These are phyloP conservation scores for Macrophya alboannulata DNA, from an alignment of 2,888 invertebrate genomes.

Conservation along the genomic window DNA sequence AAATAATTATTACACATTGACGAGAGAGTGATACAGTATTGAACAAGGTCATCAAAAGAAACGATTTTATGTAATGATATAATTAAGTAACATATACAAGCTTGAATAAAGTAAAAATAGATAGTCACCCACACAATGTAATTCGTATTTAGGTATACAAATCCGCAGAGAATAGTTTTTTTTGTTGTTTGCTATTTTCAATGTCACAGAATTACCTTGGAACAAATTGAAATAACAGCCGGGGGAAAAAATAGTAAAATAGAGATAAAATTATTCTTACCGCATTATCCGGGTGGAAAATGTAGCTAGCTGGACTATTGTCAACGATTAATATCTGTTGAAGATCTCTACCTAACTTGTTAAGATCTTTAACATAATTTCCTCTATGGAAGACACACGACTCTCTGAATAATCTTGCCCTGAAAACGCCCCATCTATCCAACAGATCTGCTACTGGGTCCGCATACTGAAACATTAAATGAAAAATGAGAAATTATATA, in stretches of 20 bases:
- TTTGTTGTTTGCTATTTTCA: background rate
- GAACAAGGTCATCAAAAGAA: background rate
- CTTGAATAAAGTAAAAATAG: background rate
- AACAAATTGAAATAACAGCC: background rate
- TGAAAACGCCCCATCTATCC: slow-evolving; percentile 98
- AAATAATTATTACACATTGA: background rate
- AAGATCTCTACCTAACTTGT: slow-evolving; percentile 97
- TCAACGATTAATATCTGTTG: slow-evolving; percentile 99
- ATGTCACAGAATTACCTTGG: background rate
- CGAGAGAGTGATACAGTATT: background rate
- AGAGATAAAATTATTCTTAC: slow-evolving; percentile 84
- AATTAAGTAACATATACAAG: background rate
- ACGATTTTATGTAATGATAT: background rate
- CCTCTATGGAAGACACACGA: slow-evolving; percentile 99
- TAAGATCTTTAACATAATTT: slow-evolving; percentile 99
- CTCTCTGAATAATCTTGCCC: slow-evolving; percentile 98
- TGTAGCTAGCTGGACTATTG: slow-evolving; percentile 99
- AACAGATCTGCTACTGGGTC: slow-evolving; percentile 99
- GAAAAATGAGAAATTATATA: background rate
- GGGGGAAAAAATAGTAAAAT: background rate
- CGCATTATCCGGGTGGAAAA: slow-evolving; percentile 99
- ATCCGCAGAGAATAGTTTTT: background rate
- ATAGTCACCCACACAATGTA: background rate
- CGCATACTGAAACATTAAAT: slow-evolving; percentile 89
- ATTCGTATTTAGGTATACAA: background rate